phyloP scores from a whole-genome alignment of 1,140 invertebrate genomes.

The Pentalonia nigronervosa region DNA sequence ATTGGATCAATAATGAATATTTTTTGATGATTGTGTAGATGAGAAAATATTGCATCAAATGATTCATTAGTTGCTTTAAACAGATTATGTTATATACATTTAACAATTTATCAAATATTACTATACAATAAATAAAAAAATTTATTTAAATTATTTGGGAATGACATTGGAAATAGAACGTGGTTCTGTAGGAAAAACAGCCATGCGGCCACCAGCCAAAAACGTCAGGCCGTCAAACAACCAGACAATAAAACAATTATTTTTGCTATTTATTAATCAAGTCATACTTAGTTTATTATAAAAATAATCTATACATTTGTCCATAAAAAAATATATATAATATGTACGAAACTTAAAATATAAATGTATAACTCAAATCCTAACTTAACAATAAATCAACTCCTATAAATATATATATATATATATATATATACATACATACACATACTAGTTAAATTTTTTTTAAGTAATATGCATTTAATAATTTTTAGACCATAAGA shows the following conservation, averaged over 20 bases:
- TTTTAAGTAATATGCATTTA: neutral
- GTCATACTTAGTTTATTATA: slow-evolving; percentile 29
- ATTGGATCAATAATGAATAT: too few relatives aligned
- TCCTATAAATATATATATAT: neutral
- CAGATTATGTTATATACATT: too few relatives aligned
- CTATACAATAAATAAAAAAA: too few relatives aligned
- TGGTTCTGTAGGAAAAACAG: neutral
- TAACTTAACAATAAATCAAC: slow-evolving; percentile 43
- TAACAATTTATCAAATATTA: too few relatives aligned
- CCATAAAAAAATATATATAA: slow-evolving; percentile 40
- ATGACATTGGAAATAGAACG: neutral
- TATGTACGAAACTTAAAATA: slow-evolving; percentile 30
- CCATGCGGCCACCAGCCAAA: neutral
- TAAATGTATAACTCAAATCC: neutral
- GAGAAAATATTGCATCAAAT: too few relatives aligned
- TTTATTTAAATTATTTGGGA: too few relatives aligned
- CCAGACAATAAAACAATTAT: neutral
- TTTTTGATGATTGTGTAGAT: too few relatives aligned
- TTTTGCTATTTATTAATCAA: slow-evolving; percentile 37
- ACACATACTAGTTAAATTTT: neutral
- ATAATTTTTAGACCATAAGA: neutral
- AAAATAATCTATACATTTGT: slow-evolving; percentile 52
- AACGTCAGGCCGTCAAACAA: neutral
- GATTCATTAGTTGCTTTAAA: too few relatives aligned
- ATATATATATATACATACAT: neutral